Evolutionary conservation across 2,888 invertebrate species (phyloP), one percentile per base, ranked within the genome.

Genomic region (Myopa tessellatipennis): DNA sequence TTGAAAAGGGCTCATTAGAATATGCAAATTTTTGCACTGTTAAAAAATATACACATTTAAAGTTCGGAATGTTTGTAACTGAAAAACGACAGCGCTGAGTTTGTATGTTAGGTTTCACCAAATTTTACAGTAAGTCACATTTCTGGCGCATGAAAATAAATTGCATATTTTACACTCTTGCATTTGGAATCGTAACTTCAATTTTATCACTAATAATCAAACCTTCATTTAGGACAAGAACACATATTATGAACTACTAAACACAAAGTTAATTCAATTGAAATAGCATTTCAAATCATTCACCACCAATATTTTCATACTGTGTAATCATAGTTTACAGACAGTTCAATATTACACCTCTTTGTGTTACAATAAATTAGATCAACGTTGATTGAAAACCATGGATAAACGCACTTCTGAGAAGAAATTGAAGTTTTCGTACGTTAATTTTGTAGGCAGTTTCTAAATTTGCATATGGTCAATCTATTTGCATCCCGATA

Each of bases 21-120:
- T 16, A 26, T 70, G 12, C 61, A 26, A 26, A 26, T 3, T 61
- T 61, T 61, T 18, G 26, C 55, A 52, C 55, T 45, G 10, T 45
- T 45, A 70, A 52, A 12, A 70, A 12, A 18, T 34, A 12, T 36
- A 36, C 70, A 70, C 55, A 34, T 34, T 55, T 50, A 12, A 26
- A 55, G 26, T 45, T 69, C 26, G 55, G 36, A 50, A 4, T 36
- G 55, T 52, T 50, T 70, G 50, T 18, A n/a, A 52, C 16, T 50
- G 38, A 4, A 70, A 18, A 34, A 34, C 12, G 18, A 40, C 26
- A 10, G 16, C n/a, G n/a, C 10, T 4, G 34, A 74, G 16, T 14
- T 74, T 74, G 60, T 16, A 55, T 14, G n/a, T 61, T 61, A 61
- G 14, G 12, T 26, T 61, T 73, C 73, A 73, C 73, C 45, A 40